A percentile compares a stretch with the other conserved stretches of the same genome.
phyloP scores from a whole-genome alignment of 2,888 invertebrate genomes.

The Hydriomena furcata region DNA sequence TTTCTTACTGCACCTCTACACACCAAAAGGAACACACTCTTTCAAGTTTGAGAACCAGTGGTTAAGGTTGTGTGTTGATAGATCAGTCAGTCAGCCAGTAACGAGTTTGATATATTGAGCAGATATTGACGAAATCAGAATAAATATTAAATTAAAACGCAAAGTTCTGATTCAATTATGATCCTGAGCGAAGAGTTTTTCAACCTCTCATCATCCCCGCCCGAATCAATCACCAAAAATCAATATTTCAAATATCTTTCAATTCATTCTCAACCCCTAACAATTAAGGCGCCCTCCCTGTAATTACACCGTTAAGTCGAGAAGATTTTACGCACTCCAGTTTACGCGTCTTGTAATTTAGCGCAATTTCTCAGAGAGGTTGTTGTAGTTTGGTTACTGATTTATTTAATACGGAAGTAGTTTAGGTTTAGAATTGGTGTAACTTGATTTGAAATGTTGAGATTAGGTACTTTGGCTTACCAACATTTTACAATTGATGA shows the following conservation, averaged over 20 bases:
- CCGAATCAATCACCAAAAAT: slow-evolving; percentile 49
- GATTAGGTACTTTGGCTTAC: too few species aligned
- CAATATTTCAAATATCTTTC: slow-evolving; percentile 61
- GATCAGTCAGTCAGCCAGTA: too few species aligned
- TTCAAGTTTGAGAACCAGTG: too few species aligned
- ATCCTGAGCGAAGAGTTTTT: neutral
- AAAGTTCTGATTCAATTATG: too few species aligned
- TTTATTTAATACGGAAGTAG: slow-evolving; percentile 20
- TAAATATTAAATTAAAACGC: too few species aligned
- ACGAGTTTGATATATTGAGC: too few species aligned
- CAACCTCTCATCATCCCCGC: slow-evolving; percentile 2
- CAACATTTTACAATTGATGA: too few species aligned
- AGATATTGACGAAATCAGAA: too few species aligned
- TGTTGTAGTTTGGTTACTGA: slow-evolving; percentile 35
- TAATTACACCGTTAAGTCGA: slow-evolving; percentile 72
- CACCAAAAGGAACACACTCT: too few species aligned
- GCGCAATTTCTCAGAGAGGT: slow-evolving; percentile 39
- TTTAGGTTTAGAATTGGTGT: slow-evolving; percentile 1
- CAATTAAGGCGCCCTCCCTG: slow-evolving; percentile 67
- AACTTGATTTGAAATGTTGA: slow-evolving; percentile 7
- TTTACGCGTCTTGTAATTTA: slow-evolving; percentile 57
- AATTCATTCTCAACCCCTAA: slow-evolving; percentile 56
- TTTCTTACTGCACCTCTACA: too few species aligned
- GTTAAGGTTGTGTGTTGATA: too few species aligned
- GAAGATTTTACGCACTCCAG: slow-evolving; percentile 75